phyloP scores from a whole-genome alignment of 2,113 vertebrate genomes.

The Lagenorhynchus albirostris region DNA sequence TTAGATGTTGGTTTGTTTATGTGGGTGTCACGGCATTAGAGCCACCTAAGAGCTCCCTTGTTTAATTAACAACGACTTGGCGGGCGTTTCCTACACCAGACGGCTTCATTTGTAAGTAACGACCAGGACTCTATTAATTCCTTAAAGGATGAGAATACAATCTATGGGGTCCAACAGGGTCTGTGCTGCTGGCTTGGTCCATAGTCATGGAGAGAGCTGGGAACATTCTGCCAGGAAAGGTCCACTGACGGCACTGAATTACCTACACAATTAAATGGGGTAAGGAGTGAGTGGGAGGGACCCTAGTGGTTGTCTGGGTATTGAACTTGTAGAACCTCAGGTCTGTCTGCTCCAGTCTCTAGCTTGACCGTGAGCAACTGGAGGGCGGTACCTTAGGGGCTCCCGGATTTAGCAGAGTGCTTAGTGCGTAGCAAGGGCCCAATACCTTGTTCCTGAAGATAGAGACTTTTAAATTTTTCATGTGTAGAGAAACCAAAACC shows the following conservation, averaged over 20 bases:
- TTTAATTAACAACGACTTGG: not conserved
- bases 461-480: not conserved
- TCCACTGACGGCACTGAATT: not conserved
- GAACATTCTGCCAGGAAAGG: not conserved
- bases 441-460: not conserved
- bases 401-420: not conserved
- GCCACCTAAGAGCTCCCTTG: not conserved
- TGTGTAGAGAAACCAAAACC: not conserved
- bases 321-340: not conserved
- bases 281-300: not conserved
- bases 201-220: not conserved
- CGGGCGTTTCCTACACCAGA: not conserved
- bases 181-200: not conserved
- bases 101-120: not conserved
- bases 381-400: not conserved
- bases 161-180: not conserved
- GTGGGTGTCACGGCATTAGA: accelerated
- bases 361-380: not conserved
- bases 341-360: not conserved
- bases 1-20: not conserved
- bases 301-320: not conserved
- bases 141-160: not conserved
- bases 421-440: not conserved
- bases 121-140: not conserved
- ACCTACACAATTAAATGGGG: not conserved